Percentiles rank a stretch among this genome's conserved stretches.
These are phyloP conservation scores for Megalopta genalis DNA, from an alignment of 1,140 invertebrate species.

Conservation along the genomic window DNA sequence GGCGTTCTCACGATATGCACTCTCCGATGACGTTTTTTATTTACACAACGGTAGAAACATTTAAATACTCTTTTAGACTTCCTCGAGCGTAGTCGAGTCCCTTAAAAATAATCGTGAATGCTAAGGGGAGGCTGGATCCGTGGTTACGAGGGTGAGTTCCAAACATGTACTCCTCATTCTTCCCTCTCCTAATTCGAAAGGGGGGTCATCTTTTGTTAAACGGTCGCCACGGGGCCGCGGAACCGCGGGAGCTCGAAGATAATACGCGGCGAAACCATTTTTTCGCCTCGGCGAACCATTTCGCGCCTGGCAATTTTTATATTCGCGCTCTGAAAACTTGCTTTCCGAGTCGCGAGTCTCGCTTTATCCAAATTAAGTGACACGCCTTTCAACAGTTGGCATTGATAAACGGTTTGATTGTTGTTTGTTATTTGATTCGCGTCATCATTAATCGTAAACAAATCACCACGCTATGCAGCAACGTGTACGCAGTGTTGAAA, in stretches of 20 bases:
- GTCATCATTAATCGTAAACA: too few species aligned
- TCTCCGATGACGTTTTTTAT: conserved; percentile 55
- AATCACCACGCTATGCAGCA: too few species aligned
- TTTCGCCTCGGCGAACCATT: too few species aligned
- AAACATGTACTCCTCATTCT: conserved; percentile 2
- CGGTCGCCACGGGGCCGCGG: neutral
- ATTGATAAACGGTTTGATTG: too few species aligned
- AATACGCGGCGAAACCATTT: neutral
- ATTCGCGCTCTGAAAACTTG: too few species aligned
- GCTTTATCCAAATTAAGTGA: too few species aligned
- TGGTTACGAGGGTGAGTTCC: neutral
- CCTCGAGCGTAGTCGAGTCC: conserved; percentile 50
- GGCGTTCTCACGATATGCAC: conserved; percentile 46
- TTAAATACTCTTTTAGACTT: conserved; percentile 64
- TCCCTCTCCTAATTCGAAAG: neutral
- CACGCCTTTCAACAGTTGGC: too few species aligned
- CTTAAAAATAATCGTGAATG: conserved; percentile 67
- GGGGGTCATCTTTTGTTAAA: too few species aligned
- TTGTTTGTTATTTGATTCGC: too few species aligned
- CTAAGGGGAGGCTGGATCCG: conserved; percentile 33
- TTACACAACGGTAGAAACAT: conserved; percentile 74
- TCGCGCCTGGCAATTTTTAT: too few species aligned
- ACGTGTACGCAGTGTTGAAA: too few species aligned
- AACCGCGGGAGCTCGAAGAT: neutral
- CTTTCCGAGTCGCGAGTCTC: too few species aligned